Percentiles rank a stretch among this genome's conserved stretches.
phyloP scores from a whole-genome alignment of 2,797 vertebrate species.

The Podarcis lilfordi region DNA sequence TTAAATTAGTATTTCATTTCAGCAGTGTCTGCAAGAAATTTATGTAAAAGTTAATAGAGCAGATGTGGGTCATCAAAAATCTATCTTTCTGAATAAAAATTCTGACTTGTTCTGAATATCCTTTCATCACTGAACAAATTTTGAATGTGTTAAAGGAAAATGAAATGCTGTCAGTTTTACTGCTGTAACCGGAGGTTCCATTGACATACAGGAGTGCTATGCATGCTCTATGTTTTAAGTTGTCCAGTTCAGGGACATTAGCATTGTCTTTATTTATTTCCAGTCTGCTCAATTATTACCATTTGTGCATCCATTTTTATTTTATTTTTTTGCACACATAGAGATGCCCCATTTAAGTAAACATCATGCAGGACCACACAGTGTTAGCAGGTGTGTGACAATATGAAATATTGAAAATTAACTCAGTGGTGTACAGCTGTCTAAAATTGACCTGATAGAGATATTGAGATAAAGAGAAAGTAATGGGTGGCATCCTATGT shows the following conservation, averaged over 20 bases:
- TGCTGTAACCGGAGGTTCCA: background rate
- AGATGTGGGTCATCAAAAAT: no score
- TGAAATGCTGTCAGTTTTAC: background rate
- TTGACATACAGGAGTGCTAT: background rate
- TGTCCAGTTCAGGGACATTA: background rate
- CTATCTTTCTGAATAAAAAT: background rate
- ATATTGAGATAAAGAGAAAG: no score
- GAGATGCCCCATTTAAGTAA: background rate
- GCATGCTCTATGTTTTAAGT: background rate
- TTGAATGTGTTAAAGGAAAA: background rate
- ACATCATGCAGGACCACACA: background rate
- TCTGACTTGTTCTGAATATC: background rate
- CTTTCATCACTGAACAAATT: background rate
- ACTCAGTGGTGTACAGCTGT: no score
- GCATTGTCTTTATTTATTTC: background rate
- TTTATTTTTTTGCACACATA: background rate
- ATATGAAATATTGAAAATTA: background rate
- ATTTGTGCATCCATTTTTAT: no score
- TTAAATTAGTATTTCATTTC: slow-evolving; percentile 44
- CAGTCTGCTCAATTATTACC: no score
- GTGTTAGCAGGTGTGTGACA: background rate
- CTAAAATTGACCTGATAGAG: no score
- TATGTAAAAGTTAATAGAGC: slow-evolving; percentile 67
- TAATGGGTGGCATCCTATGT: no score
- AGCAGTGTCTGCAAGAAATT: slow-evolving; percentile 62